Evolutionary conservation across 1,140 invertebrate species (phyloP), one percentile per base, ranked within the genome.

Genomic region (Lepidurus packardi): DNA sequence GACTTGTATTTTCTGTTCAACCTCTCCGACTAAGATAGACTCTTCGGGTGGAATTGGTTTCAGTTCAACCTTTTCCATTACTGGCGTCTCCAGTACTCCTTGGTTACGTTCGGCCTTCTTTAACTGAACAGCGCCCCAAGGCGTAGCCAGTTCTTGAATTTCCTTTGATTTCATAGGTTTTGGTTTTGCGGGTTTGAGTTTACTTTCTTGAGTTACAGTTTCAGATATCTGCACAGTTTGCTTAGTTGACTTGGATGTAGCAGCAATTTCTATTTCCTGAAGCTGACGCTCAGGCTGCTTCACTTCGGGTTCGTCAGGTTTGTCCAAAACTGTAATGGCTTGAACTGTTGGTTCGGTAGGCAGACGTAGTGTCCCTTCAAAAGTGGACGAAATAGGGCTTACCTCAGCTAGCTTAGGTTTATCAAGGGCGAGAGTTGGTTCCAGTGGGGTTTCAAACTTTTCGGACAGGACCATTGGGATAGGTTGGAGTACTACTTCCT

Each of bases 71-170:
- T 65, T 65, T 16, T 65, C 53, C 13, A 65, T 65, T 65, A 21
- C 53, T 7, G 53, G 13, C 16, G 53, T 65, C 53, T 65, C 16
- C 21, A 65, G 13, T n/a, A 65, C 53, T 13, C 9, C 53, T 65
- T 21, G 53, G 4, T 65, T 13, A 65, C 13, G 53, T 65, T 65
- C 53, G 13, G 53, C 53, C 21, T 65, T 65, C 53, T 65, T 65
- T 16, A 65, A 16, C 13, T 65, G 53, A 7, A 43, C 74, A 13
- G 41, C 74, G 25, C 34, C 74, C 41, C 10, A 65, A 65, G 53
- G 53, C 21, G 53, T 65, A 16, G 53, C 53, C 53, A 65, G 53
- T 16, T 65, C 53, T 65, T 65, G 53, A 21, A 65, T n/a, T 65
- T 65, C 53, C 13, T 65, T 65, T 0, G 53, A 1, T 16, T 65